Evolutionary conservation across 2,797 vertebrate species (phyloP).

Genomic region (Taeniopygia guttata): DNA sequence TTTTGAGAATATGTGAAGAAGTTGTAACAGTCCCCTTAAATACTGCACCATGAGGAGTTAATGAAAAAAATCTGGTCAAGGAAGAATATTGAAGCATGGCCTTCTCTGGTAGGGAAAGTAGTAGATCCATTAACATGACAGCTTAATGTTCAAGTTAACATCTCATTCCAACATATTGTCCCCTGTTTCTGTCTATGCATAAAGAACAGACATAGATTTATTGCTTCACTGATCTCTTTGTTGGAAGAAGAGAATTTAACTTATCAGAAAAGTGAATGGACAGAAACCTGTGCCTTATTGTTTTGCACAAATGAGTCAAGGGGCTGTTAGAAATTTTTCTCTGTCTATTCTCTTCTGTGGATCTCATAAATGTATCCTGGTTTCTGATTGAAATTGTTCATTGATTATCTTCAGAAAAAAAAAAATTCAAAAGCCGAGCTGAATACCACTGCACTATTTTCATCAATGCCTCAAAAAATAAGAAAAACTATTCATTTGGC

Average conservation of each 20-base stretch:
- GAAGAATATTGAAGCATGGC: background rate
- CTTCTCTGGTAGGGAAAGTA: background rate
- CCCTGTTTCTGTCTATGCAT: slow-evolving; percentile 1
- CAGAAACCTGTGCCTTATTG: background rate
- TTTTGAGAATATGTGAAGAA: background rate
- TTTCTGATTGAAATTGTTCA: background rate
- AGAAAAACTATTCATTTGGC: background rate
- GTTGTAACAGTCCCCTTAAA: background rate
- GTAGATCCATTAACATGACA: background rate
- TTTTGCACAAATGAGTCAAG: background rate
- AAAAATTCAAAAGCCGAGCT: background rate
- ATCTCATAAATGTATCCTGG: background rate
- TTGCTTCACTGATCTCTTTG: background rate
- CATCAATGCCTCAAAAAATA: background rate
- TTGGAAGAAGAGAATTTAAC: background rate
- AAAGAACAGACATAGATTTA: slow-evolving; percentile 7
- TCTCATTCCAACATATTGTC: slow-evolving; percentile 23
- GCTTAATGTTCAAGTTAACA: slow-evolving; percentile 20
- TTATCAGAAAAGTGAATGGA: background rate
- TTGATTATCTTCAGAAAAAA: background rate
- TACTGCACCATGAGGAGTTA: background rate
- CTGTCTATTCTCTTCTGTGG: background rate
- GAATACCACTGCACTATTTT: background rate
- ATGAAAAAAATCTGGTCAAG: background rate
- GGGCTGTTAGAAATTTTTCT: background rate